Evolutionary conservation across 2,113 vertebrate genomes (phyloP).

Genomic region (Gasterosteus nipponicus): DNA sequence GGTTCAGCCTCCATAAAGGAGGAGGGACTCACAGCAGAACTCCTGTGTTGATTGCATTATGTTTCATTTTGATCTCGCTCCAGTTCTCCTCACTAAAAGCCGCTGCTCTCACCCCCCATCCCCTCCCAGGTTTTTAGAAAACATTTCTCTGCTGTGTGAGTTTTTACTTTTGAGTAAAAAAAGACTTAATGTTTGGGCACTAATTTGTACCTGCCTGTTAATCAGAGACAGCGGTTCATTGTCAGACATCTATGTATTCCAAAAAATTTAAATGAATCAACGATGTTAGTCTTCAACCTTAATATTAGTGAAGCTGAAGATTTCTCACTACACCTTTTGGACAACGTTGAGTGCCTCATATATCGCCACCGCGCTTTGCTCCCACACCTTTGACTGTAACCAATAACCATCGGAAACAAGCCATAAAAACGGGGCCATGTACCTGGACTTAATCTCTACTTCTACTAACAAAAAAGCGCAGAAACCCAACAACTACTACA

Average conservation of each 20-base stretch:
- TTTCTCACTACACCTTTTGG: slow-evolving; percentile 55
- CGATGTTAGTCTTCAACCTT: slow-evolving; percentile 45
- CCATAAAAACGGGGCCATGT: slow-evolving; percentile 71
- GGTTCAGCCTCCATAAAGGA: slow-evolving; percentile 45
- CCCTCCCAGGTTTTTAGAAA: slow-evolving; percentile 2
- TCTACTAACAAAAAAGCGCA: slow-evolving; percentile 28
- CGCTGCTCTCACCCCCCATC: background rate
- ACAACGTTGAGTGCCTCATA: slow-evolving; percentile 74
- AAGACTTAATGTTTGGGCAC: slow-evolving; percentile 38
- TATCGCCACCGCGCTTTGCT: slow-evolving; percentile 26
- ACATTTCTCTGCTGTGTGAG: slow-evolving; percentile 37
- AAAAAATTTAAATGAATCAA: slow-evolving; percentile 21
- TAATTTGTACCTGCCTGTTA: slow-evolving; percentile 26
- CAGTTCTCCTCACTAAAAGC: slow-evolving; percentile 37
- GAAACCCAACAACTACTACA: slow-evolving; percentile 46
- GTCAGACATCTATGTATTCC: slow-evolving; percentile 20
- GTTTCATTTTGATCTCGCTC: slow-evolving; percentile 14
- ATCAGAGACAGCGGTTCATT: slow-evolving; percentile 8
- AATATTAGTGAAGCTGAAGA: slow-evolving; percentile 27
- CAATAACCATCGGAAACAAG: slow-evolving; percentile 76
- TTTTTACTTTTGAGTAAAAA: slow-evolving; percentile 40
- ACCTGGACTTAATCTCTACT: slow-evolving; percentile 52
- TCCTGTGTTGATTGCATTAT: slow-evolving; percentile 31
- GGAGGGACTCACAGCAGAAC: slow-evolving; percentile 1
- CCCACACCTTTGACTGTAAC: slow-evolving; percentile 45